Percentiles rank a stretch among this genome's conserved stretches.
Evolutionary conservation across 2,113 vertebrate species (phyloP).

Genomic region (Dunckerocampus dactyliophorus): DNA sequence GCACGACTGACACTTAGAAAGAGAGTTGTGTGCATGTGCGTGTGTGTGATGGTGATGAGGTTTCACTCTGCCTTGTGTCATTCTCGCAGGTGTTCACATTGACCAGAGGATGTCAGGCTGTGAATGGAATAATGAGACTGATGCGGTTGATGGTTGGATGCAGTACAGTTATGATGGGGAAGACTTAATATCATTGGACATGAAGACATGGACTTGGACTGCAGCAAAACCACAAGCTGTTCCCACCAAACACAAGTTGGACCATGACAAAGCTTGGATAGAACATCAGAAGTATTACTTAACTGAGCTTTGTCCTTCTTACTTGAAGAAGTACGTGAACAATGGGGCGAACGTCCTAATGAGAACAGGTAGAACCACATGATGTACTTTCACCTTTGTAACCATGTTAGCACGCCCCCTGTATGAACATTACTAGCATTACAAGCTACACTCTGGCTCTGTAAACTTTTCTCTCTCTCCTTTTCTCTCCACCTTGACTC

Average conservation of each 20-base stretch:
- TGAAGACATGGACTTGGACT: constrained; percentile 9
- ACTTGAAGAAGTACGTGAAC: constrained; percentile 40
- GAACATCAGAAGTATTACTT: background rate
- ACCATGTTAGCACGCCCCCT: too few relatives aligned
- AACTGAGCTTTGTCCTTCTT: constrained; percentile 22
- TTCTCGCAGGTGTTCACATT: constrained; percentile 33
- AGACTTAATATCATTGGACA: constrained; percentile 42
- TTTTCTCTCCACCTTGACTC: too few relatives aligned
- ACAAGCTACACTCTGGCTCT: too few relatives aligned
- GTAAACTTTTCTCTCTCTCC: too few relatives aligned
- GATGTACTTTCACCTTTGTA: background rate
- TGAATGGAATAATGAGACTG: constrained; percentile 16
- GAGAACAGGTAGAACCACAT: constrained; percentile 19
- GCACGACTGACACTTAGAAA: background rate
- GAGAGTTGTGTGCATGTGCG: too few relatives aligned
- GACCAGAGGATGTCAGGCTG: accelerated
- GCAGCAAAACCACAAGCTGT: constrained; percentile 1
- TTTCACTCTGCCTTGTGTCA: background rate
- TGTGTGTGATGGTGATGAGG: background rate
- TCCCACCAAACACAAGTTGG: background rate
- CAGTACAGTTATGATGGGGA: constrained; percentile 19
- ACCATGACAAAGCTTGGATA: background rate
- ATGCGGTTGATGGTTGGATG: accelerated
- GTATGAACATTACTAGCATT: too few relatives aligned
- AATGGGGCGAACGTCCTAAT: constrained; percentile 13